Evolutionary conservation across 2,797 vertebrate genomes (phyloP).

Genomic region (Petrocephalus sullivani): DNA sequence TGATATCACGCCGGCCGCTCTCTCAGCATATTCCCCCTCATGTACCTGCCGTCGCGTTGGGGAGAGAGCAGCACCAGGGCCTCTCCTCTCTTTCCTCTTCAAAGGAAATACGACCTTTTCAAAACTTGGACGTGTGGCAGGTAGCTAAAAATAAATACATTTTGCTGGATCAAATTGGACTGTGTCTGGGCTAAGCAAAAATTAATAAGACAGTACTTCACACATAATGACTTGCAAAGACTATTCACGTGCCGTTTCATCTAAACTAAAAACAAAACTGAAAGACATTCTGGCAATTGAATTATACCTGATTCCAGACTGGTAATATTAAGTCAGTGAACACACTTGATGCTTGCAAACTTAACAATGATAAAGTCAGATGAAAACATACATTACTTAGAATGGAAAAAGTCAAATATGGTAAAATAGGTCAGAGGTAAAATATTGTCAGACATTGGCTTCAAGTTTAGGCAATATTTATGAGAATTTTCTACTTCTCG

Average conservation of each 20-base stretch:
- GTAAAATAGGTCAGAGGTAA: not conserved
- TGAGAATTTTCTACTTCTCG: not conserved
- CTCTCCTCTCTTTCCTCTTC: slow-evolving; percentile 19
- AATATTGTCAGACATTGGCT: not conserved
- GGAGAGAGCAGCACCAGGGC: slow-evolving; percentile 40
- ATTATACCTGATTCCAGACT: not conserved
- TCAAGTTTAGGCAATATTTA: not conserved
- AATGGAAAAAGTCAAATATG: not conserved
- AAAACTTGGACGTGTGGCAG: not conserved
- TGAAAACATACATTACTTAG: not conserved
- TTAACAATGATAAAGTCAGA: not conserved
- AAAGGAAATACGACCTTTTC: slow-evolving; percentile 10
- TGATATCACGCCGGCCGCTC: slow-evolving; percentile 15
- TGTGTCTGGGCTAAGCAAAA: not conserved
- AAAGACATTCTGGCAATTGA: not conserved
- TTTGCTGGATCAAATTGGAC: slow-evolving; percentile 12
- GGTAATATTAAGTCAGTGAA: not conserved
- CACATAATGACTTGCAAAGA: not conserved
- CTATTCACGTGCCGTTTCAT: not conserved
- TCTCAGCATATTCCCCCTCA: slow-evolving; percentile 34
- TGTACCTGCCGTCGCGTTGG: slow-evolving; percentile 49
- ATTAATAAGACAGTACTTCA: slow-evolving; percentile 2
- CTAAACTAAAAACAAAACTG: not conserved
- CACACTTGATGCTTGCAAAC: not conserved
- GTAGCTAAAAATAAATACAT: slow-evolving; percentile 8